A percentile compares a stretch with the other conserved stretches of the same genome.
Evolutionary conservation across 2,797 vertebrate species (phyloP).

Genomic region (Argyrosomus regius): DNA sequence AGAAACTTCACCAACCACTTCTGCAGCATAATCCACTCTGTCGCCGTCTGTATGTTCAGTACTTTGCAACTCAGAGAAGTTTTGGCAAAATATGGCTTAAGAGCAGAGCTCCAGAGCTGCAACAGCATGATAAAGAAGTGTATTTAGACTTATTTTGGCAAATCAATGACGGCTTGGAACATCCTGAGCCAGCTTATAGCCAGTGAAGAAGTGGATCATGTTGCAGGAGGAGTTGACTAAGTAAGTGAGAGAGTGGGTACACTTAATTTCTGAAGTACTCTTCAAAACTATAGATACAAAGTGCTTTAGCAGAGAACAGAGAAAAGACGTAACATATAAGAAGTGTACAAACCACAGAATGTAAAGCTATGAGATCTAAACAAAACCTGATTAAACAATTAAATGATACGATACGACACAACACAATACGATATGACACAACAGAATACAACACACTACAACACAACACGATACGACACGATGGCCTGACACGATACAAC

Average conservation of each 20-base stretch:
- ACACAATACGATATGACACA: too few relatives aligned
- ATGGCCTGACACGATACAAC: too few relatives aligned
- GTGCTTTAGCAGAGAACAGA: background rate
- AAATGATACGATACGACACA: too few relatives aligned
- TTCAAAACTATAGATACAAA: background rate
- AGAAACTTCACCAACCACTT: background rate
- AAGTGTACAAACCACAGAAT: background rate
- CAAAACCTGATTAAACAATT: background rate
- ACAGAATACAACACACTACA: too few relatives aligned
- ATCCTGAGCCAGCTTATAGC: background rate
- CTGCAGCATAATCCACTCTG: background rate
- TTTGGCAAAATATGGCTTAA: conserved; percentile 1
- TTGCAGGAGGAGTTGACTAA: background rate
- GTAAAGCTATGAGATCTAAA: background rate
- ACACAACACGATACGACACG: too few relatives aligned
- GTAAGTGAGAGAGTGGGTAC: background rate
- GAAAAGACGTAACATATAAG: background rate
- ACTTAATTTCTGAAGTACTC: background rate
- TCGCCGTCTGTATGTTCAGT: background rate
- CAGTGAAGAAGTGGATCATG: background rate
- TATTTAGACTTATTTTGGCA: background rate
- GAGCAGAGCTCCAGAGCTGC: background rate
- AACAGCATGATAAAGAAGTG: background rate
- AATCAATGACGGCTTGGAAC: background rate
- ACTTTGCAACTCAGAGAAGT: background rate